phyloP scores from a whole-genome alignment of 2,888 invertebrate genomes.

The Volucella bombylans region DNA sequence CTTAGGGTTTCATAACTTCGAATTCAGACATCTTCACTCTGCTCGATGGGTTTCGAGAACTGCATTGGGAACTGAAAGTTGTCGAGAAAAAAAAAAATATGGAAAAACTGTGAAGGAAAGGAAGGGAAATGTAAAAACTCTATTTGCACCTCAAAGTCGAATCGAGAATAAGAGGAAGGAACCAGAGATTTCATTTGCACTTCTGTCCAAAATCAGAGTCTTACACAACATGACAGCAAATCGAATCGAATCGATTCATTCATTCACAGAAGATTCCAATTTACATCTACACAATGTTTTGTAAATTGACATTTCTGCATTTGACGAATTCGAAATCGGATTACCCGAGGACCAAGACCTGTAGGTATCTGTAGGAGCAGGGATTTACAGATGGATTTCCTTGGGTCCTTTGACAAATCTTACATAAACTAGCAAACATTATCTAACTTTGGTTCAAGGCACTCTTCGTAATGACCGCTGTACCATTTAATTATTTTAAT shows the following conservation, averaged over 20 bases:
- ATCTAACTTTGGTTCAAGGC: no score
- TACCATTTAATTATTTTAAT: no score
- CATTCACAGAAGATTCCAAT: constrained; percentile 57
- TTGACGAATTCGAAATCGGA: constrained; percentile 59
- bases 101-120: no score
- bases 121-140: no score
- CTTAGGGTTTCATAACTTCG: not conserved
- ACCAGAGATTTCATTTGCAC: constrained; percentile 63
- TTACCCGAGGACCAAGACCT: constrained; percentile 1
- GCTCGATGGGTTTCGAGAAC: constrained; percentile 1
- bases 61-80: constrained; percentile 1
- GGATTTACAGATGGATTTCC: no score
- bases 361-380: no score
- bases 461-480: no score
- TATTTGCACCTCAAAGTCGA: constrained; percentile 10
- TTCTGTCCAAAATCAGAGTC: constrained; percentile 64
- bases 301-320: constrained; percentile 61
- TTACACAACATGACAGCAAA: constrained; percentile 60
- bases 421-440: no score
- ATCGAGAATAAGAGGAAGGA: constrained; percentile 11
- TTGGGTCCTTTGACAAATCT: no score
- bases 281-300: constrained; percentile 67
- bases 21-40: constrained; percentile 6
- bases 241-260: constrained; percentile 67
- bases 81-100: no score